Evolutionary conservation across 92 coral and sea anemone genomes (phyloP), one percentile per base, ranked within the genome.

Genomic region (Siderastrea radians): DNA sequence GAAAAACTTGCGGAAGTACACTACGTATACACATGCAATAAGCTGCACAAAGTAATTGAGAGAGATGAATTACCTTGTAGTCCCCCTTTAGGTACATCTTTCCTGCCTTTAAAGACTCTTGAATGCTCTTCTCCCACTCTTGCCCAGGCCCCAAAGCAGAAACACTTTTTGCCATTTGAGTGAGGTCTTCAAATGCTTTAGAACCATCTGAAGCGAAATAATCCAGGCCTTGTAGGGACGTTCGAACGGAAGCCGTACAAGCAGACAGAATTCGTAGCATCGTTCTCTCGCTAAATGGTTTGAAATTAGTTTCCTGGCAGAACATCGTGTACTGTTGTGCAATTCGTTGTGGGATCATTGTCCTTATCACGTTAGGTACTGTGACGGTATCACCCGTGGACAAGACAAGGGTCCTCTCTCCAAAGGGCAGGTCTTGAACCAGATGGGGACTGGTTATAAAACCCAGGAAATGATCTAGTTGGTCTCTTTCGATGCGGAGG

Each of bases 351-450:
- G 87, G 81, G n/a, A 85, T 80, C 93, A 92, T 92, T 15, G 89
- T 82, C 26, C 95, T 61, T 15, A 92, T 90, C 43, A 93, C 91
- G 50, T 93, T 93, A 46, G 95, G 93, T 72, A 86, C 82, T 47
- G 61, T 68, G 50, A 90, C 26, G 6, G 58, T 53, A 12, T 88
- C 81, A 11, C 93, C 94, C 1, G 86, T 49, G 58, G 94, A 86
- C 75, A 90, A 66, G 61, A 54, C 75, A 43, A 86, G 89, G 17
- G 55, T 47, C 70, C 78, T 82, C 65, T 90, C 90, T 3, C 93
- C 96, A 90, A 93, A 93, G 3, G 96, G 92, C 44, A 93, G 84
- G 58, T 92, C 91, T 64, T 92, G 93, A 12, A 92, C 72, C 51
- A 93, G 72, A 61, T 93, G 93, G 10, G 93, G 91, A 67, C 95